These are phyloP conservation scores for Thymallus thymallus DNA, from an alignment of 2,113 vertebrate genomes.

Conservation along the genomic window DNA sequence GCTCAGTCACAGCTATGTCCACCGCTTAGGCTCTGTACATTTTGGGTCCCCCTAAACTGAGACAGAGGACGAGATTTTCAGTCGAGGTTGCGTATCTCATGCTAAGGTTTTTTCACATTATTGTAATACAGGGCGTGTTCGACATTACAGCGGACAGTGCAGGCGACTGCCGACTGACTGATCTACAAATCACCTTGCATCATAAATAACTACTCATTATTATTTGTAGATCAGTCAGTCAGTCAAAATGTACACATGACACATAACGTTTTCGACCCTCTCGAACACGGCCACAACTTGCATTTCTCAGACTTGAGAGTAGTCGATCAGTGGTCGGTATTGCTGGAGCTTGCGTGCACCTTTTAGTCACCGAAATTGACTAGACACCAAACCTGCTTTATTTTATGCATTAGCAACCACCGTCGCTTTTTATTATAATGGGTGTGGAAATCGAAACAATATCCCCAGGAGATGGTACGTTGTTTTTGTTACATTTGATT, in stretches of 20 bases:
- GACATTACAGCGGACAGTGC: too few species aligned
- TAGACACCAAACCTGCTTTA: slow-evolving; percentile 10
- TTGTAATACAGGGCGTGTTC: not conserved
- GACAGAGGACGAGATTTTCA: not conserved
- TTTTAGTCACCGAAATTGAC: slow-evolving; percentile 1
- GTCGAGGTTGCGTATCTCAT: not conserved
- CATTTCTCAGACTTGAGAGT: not conserved
- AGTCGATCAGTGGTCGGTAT: slow-evolving; percentile 41
- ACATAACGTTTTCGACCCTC: too few species aligned
- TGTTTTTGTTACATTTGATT: slow-evolving; percentile 22
- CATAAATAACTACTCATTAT: too few species aligned
- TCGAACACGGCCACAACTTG: not conserved
- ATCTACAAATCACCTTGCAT: too few species aligned
- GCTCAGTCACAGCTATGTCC: too few species aligned
- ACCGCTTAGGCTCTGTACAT: too few species aligned
- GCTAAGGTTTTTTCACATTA: not conserved
- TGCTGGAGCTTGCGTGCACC: not conserved
- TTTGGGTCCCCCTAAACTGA: not conserved
- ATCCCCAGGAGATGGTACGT: slow-evolving; percentile 92
- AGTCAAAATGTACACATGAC: too few species aligned
- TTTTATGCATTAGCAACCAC: slow-evolving; percentile 41
- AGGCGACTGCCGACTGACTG: too few species aligned
- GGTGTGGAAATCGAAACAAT: slow-evolving; percentile 95
- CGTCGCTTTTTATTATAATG: slow-evolving; percentile 69
- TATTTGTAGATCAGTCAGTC: too few species aligned